Percentiles rank a stretch among this genome's conserved stretches.
Evolutionary conservation across 2,888 invertebrate species (phyloP).

Genomic region (Coenonympha glycerion): DNA sequence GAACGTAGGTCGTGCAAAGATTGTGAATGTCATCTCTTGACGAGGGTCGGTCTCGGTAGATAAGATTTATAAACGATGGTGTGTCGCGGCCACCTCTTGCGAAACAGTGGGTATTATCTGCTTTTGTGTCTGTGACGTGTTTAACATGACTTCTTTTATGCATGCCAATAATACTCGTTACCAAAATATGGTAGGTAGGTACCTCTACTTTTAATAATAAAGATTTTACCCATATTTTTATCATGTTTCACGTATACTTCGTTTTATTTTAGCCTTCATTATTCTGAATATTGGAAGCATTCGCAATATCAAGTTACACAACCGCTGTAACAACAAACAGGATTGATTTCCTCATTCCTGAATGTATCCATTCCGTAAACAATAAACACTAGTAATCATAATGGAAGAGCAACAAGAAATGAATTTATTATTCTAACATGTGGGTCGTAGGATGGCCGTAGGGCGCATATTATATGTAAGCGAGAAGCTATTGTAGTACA

Average conservation of each 20-base stretch:
- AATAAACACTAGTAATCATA: neutral
- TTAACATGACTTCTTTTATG: no score
- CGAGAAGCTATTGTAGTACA: neutral
- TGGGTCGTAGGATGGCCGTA: neutral
- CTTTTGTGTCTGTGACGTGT: neutral
- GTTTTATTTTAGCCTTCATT: no score
- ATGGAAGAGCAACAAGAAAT: neutral
- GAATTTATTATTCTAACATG: neutral
- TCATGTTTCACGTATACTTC: no score
- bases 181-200: no score
- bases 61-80: slow-evolving; percentile 10
- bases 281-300: no score
- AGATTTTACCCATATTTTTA: no score
- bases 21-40: slow-evolving; percentile 14
- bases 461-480: neutral
- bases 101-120: slow-evolving; percentile 7
- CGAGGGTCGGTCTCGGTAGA: slow-evolving; percentile 8
- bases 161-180: no score
- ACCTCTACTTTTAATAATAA: no score
- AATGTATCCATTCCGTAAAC: neutral
- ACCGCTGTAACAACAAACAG: neutral
- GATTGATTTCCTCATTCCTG: neutral
- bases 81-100: slow-evolving; percentile 4
- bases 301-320: neutral
- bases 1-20: slow-evolving; percentile 9